Evolutionary conservation across 2,888 invertebrate genomes (phyloP).

Genomic region (Oscheius myriophilus): DNA sequence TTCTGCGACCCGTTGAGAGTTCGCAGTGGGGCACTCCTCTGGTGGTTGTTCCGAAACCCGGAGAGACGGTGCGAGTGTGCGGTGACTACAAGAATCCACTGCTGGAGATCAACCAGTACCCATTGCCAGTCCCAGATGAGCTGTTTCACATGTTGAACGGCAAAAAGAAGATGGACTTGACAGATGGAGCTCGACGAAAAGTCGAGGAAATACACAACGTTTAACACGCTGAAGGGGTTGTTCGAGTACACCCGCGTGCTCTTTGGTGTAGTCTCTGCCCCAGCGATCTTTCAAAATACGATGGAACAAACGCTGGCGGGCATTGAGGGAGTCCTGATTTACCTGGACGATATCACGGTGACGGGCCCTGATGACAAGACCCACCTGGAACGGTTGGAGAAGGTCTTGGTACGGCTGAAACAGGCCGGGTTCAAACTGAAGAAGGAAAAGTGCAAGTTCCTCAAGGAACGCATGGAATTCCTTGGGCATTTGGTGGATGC

Average conservation of each 20-base stretch:
- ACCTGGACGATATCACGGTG: slow-evolving; percentile 52
- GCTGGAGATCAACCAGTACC: slow-evolving; percentile 32
- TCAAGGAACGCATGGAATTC: slow-evolving; percentile 46
- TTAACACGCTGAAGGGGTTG: slow-evolving; percentile 33
- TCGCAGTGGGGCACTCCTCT: slow-evolving; percentile 38
- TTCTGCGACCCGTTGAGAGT: slow-evolving; percentile 23
- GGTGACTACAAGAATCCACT: slow-evolving; percentile 35
- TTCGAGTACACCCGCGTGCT: slow-evolving; percentile 27
- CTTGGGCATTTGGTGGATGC: slow-evolving; percentile 52
- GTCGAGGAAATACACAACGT: too few species aligned
- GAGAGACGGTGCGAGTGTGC: slow-evolving; percentile 27
- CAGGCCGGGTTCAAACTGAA: slow-evolving; percentile 45
- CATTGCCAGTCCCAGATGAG: slow-evolving; percentile 31
- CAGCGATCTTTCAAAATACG: too few species aligned
- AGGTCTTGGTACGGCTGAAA: slow-evolving; percentile 42
- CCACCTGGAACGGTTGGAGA: slow-evolving; percentile 38
- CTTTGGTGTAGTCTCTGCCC: slow-evolving; percentile 31
- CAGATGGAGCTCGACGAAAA: too few species aligned
- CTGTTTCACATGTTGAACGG: too few species aligned
- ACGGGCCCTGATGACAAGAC: slow-evolving; percentile 37
- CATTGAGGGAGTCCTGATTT: slow-evolving; percentile 40
- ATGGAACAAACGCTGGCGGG: too few species aligned
- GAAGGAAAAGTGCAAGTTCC: slow-evolving; percentile 53
- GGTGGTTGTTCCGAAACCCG: slow-evolving; percentile 35
- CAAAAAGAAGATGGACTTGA: too few species aligned